phyloP scores from a whole-genome alignment of 2,888 invertebrate genomes.

The Steinernema scapterisci region DNA sequence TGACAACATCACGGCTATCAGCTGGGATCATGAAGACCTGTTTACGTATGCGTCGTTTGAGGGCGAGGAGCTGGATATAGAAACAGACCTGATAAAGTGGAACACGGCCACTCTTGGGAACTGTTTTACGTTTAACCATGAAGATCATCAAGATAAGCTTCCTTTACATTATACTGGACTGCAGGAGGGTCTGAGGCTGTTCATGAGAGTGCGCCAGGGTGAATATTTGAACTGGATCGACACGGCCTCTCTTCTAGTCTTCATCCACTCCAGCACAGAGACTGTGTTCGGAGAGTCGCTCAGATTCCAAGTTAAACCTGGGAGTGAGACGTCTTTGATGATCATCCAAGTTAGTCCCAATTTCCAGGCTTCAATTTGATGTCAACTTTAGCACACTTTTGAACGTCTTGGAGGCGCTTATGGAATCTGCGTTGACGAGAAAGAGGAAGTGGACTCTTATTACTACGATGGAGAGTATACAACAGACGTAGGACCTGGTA shows the following conservation, averaged over 20 bases:
- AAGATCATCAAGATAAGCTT: conserved; percentile 2
- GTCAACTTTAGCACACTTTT: conserved; percentile 33
- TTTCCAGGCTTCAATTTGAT: no score
- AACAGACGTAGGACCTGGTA: conserved; percentile 36
- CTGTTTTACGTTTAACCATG: conserved; percentile 48
- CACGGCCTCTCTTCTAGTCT: conserved; percentile 36
- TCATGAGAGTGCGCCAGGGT: conserved; percentile 36
- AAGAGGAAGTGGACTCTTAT: conserved; percentile 40
- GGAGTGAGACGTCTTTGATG: conserved; percentile 31
- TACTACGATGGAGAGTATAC: conserved; percentile 46
- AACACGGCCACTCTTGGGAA: conserved; percentile 45
- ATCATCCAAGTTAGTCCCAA: not conserved
- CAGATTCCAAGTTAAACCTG: conserved; percentile 38
- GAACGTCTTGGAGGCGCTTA: conserved; percentile 38
- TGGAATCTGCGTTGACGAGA: conserved; percentile 39
- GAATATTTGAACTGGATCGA: conserved; percentile 44
- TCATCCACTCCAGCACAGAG: conserved; percentile 33
- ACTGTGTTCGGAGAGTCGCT: conserved; percentile 39
- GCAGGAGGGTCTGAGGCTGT: conserved; percentile 37
- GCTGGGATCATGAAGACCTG: conserved; percentile 40
- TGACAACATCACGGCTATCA: conserved; percentile 37
- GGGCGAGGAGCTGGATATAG: conserved; percentile 34
- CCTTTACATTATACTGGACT: conserved; percentile 29
- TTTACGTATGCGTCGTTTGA: conserved; percentile 44
- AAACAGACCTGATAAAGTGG: conserved; percentile 10